Base-by-base conservation (phyloP, 2,797 vertebrate genomes). In the Sebastes kiyomatsui region DNA sequence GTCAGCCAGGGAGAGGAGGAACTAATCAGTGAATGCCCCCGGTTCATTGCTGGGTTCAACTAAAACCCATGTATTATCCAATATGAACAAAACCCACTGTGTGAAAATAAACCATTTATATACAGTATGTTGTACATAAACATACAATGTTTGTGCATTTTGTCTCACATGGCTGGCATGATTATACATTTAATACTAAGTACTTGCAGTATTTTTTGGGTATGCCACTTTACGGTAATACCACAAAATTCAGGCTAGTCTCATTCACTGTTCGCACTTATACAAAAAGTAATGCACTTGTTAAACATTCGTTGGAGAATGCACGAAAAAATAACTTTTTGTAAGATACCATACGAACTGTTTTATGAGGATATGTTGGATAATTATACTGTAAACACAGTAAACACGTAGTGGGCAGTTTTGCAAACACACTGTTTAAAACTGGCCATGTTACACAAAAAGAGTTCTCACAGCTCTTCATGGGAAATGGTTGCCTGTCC, bases 191-290 rank as follows among this genome's bases (percentile, higher is more conserved):
- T 11, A 9, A 67, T 52, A 14, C 23, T 38, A 54, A 79, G 55
- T 10, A 35, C 46, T 46, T 27, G 20, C 8, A 30, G 38, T 32
- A 38, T 74, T 32, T 55, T 75, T 75, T 69, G 62, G 5, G 28
- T 38, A 27, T 64, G 5, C 16, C 67, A 69, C 68, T 67, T 75
- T 60, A 52, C 7, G 20, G 20, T n/a, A 68, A 75, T 80, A 22
- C 79, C 76, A 77, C 75, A 83, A 79, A 75, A 84, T 84, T 80
- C 20, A 60, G 27, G 27, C 58, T 30, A 8, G 10, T 32, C 8
- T 60, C 18, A 30, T 62, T 33, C 20, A 12, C 20, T 62, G 32
- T 64, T 64, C 13, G 32, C 32, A 62, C 11, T 33, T 62, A n/a
- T 33, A n/a, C 52, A 12, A 23, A 55, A 55, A 55, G 11, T 20